These are phyloP conservation scores for Thaumatotibia leucotreta DNA, from an alignment of 1,140 invertebrate species.

Conservation along the genomic window DNA sequence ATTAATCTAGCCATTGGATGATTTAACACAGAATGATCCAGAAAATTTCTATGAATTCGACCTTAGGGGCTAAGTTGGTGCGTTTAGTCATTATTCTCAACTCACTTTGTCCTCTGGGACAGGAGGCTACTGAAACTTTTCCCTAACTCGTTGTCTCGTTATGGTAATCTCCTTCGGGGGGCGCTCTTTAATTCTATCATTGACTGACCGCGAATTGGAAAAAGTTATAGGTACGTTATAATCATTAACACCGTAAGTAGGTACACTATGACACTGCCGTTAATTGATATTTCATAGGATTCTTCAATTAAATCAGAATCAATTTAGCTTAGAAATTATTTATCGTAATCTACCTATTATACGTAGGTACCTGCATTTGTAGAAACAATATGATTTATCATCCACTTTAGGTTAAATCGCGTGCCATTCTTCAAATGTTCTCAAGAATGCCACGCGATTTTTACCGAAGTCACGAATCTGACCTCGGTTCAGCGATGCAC, in stretches of 20 bases:
- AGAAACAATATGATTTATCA: not conserved
- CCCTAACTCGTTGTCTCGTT: slow-evolving; percentile 38
- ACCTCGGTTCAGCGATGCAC: not conserved
- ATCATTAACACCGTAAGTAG: not conserved
- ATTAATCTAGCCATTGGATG: not conserved
- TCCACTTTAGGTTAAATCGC: not conserved
- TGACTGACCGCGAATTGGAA: slow-evolving; percentile 14
- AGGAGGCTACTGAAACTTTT: slow-evolving; percentile 31
- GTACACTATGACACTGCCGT: not conserved
- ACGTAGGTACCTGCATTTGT: not conserved
- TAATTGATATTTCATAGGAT: not conserved
- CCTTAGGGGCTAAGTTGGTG: slow-evolving; percentile 21
- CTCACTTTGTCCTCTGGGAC: slow-evolving; percentile 18
- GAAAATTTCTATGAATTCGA: not conserved
- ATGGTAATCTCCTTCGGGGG: slow-evolving; percentile 31
- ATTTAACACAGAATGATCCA: not conserved
- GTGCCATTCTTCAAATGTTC: not conserved
- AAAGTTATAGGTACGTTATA: not conserved
- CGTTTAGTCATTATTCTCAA: slow-evolving; percentile 29
- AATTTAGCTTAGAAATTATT: too few relatives aligned
- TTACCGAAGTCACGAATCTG: not conserved
- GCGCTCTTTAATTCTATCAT: slow-evolving; percentile 26
- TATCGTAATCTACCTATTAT: too few relatives aligned
- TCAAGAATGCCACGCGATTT: not conserved
- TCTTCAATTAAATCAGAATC: not conserved